A percentile compares a stretch with the other conserved stretches of the same genome.
Evolutionary conservation across 2,888 invertebrate genomes (phyloP).

Genomic region (Drosophila pegasa): DNA sequence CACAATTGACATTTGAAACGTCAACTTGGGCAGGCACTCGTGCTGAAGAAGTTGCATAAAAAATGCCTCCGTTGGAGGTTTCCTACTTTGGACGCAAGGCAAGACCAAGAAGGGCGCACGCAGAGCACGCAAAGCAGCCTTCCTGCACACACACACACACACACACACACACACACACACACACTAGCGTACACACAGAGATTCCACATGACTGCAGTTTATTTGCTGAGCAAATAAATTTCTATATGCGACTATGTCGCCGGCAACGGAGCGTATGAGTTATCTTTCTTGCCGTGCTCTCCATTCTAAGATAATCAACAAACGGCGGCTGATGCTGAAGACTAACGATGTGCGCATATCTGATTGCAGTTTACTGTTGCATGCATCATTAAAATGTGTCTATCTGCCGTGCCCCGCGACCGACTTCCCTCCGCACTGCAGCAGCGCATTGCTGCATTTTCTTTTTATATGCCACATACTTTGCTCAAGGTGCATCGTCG

Average conservation of each 20-base stretch:
- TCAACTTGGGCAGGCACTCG: constrained; percentile 78
- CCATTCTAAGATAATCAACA: constrained; percentile 77
- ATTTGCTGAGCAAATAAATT: constrained; percentile 82
- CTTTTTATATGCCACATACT: constrained; percentile 72
- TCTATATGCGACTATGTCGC: constrained; percentile 49
- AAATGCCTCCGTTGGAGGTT: constrained; percentile 78
- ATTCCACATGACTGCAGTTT: constrained; percentile 56
- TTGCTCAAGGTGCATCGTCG: constrained; percentile 74
- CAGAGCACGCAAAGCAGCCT: constrained; percentile 5
- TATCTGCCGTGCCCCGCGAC: constrained; percentile 45
- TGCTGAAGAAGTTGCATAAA: constrained; percentile 81
- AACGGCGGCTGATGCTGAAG: constrained; percentile 75
- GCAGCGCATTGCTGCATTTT: constrained; percentile 60
- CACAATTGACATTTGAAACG: constrained; percentile 84
- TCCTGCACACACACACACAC: constrained; percentile 23
- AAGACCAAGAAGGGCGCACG: constrained; percentile 26
- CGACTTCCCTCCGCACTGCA: constrained; percentile 25
- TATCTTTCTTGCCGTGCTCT: constrained; percentile 77
- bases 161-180: constrained; percentile 18
- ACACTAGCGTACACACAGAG: background rate
- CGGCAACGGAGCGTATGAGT: constrained; percentile 73
- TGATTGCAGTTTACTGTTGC: constrained; percentile 79
- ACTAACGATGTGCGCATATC: constrained; percentile 80
- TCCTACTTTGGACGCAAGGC: constrained; percentile 43
- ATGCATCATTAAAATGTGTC: constrained; percentile 83